Conservation (phyloP, 2,888 invertebrate species). For the Andrena bicolor region DNA sequence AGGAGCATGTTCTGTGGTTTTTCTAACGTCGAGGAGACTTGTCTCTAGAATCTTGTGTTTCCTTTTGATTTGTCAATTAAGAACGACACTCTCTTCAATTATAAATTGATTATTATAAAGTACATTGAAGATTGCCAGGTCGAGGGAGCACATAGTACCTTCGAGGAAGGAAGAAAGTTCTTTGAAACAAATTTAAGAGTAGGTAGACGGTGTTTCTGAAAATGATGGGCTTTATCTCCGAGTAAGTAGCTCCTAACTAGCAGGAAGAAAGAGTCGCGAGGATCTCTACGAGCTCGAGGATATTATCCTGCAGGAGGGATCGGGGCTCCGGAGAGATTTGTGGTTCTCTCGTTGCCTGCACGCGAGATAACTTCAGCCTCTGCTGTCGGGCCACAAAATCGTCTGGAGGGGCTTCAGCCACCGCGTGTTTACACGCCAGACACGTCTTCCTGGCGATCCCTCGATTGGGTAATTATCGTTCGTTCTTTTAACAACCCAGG, state of each 20-base stretch:
- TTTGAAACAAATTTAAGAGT: slow-evolving; percentile 1
- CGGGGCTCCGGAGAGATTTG: slow-evolving; percentile 64
- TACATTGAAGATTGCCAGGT: no score
- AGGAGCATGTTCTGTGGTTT: no score
- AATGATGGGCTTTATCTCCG: slow-evolving; percentile 33
- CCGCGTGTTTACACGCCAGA: slow-evolving; percentile 26
- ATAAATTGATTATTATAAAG: no score
- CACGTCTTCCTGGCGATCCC: background rate
- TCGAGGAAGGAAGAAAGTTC: background rate
- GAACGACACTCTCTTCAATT: no score
- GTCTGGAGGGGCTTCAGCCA: slow-evolving; percentile 27
- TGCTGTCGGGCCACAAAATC: slow-evolving; percentile 48
- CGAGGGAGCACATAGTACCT: background rate
- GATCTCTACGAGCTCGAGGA: slow-evolving; percentile 36
- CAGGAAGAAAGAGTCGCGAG: slow-evolving; percentile 1
- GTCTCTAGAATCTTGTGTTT: no score
- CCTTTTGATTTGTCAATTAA: no score
- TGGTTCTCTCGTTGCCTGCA: slow-evolving; percentile 63
- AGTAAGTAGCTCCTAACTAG: slow-evolving; percentile 43
- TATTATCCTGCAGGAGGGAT: slow-evolving; percentile 55
- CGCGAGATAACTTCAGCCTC: slow-evolving; percentile 29
- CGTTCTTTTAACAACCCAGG: background rate
- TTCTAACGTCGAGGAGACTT: no score
- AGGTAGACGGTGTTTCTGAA: slow-evolving; percentile 14
- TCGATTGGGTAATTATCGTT: background rate